Conservation (phyloP, 2,797 vertebrate genomes). For the Sebastolobus alascanus region DNA sequence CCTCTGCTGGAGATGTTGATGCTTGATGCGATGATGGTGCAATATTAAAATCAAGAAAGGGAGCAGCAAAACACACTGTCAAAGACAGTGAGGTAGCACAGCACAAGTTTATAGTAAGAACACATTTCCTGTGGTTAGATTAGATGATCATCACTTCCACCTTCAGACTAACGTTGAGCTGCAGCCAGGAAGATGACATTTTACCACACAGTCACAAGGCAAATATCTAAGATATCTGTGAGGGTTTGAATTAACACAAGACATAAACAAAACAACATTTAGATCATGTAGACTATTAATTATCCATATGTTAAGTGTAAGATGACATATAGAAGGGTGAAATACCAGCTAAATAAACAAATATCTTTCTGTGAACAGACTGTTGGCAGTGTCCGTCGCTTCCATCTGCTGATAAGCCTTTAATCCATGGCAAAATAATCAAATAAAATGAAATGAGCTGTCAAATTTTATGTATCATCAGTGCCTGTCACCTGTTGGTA, state of each 20-base stretch:
- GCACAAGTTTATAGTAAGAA: constrained; percentile 5
- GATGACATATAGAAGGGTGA: constrained; percentile 5
- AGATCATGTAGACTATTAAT: not conserved
- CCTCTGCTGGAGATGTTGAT: constrained; percentile 84
- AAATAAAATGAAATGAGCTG: constrained; percentile 59
- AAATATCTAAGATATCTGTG: constrained; percentile 73
- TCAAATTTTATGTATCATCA: constrained; percentile 41
- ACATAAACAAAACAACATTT: not conserved
- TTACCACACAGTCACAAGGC: constrained; percentile 6
- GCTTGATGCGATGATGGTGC: constrained; percentile 12
- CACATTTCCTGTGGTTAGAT: constrained; percentile 46
- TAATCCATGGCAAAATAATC: constrained; percentile 42
- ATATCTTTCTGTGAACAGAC: constrained; percentile 56
- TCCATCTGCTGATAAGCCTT: constrained; percentile 62
- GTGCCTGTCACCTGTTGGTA: constrained; percentile 69
- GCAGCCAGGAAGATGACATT: constrained; percentile 14
- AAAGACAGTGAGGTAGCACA: constrained; percentile 1
- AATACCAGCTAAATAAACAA: constrained; percentile 8
- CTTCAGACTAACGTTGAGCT: constrained; percentile 1
- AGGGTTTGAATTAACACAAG: not conserved
- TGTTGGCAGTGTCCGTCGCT: constrained; percentile 37
- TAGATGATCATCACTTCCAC: constrained; percentile 31
- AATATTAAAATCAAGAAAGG: constrained; percentile 31
- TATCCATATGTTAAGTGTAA: constrained; percentile 9
- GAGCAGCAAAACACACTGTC: constrained; percentile 36